phyloP scores from a whole-genome alignment of 2,888 invertebrate genomes.

The Mimas tiliae region DNA sequence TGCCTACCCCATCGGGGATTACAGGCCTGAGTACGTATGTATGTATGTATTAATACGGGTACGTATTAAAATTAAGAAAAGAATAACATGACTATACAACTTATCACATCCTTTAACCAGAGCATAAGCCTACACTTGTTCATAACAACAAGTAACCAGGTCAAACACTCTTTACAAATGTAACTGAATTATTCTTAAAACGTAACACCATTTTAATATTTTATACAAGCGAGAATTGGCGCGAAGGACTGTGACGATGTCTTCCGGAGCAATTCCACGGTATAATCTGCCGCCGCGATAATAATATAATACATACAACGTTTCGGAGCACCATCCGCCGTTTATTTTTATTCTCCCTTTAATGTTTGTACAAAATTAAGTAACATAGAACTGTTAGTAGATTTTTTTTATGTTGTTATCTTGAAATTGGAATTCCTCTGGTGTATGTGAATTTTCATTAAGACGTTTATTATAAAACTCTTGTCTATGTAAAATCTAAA shows the following conservation, averaged over 20 bases:
- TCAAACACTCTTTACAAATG: neutral
- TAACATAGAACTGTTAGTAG: neutral
- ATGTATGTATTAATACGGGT: no score
- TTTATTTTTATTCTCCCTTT: constrained; percentile 60
- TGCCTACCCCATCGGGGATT: no score
- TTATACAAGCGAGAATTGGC: constrained; percentile 12
- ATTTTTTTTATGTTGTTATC: neutral
- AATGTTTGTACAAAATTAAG: constrained; percentile 50
- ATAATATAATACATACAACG: constrained; percentile 60
- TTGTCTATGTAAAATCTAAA: neutral
- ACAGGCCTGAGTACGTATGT: no score
- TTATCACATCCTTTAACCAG: neutral
- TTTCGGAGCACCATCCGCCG: constrained; percentile 50
- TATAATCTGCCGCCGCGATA: constrained; percentile 68
- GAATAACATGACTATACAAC: neutral
- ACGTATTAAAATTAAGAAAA: no score
- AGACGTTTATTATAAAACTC: neutral
- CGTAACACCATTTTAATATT: constrained; percentile 12
- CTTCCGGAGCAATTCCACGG: constrained; percentile 19
- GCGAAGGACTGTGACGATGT: constrained; percentile 13
- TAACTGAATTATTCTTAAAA: constrained; percentile 19
- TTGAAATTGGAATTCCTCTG: neutral
- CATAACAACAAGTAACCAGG: neutral
- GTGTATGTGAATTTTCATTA: neutral
- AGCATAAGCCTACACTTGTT: neutral